Conservation (phyloP, 2,797 vertebrate species). For the Chiroxiphia lanceolata region DNA sequence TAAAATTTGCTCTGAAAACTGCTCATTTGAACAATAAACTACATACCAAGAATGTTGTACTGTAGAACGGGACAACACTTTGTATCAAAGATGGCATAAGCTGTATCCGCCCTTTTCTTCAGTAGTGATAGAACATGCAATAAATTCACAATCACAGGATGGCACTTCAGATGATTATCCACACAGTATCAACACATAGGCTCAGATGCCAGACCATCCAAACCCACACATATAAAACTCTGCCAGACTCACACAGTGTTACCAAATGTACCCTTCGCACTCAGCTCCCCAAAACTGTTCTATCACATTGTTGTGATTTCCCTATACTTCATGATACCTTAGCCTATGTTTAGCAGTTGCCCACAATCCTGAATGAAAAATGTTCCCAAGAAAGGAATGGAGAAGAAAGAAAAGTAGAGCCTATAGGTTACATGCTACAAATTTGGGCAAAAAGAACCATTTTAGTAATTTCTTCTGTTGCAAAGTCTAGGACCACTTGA, state of each 20-base stretch:
- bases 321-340: not conserved
- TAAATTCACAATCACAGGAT: not conserved
- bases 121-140: not conserved
- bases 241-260: not conserved
- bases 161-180: not conserved
- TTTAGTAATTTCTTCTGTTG: not conserved
- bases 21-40: not conserved
- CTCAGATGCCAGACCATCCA: not conserved
- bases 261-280: not conserved
- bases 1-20: not conserved
- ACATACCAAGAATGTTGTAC: not conserved
- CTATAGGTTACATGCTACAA: not conserved
- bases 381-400: not conserved
- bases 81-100: not conserved
- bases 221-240: not conserved
- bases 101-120: not conserved
- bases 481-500: not conserved
- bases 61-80: not conserved
- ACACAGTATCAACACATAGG: not conserved
- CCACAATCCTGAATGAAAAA: not conserved
- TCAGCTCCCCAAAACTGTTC: not conserved
- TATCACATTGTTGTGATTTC: accelerated
- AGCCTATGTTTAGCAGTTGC: not conserved
- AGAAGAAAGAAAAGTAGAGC: not conserved
- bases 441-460: not conserved